A percentile compares a stretch with the other conserved stretches of the same genome.
phyloP scores from a whole-genome alignment of 2,888 invertebrate species.

The Leptura quadrifasciata region DNA sequence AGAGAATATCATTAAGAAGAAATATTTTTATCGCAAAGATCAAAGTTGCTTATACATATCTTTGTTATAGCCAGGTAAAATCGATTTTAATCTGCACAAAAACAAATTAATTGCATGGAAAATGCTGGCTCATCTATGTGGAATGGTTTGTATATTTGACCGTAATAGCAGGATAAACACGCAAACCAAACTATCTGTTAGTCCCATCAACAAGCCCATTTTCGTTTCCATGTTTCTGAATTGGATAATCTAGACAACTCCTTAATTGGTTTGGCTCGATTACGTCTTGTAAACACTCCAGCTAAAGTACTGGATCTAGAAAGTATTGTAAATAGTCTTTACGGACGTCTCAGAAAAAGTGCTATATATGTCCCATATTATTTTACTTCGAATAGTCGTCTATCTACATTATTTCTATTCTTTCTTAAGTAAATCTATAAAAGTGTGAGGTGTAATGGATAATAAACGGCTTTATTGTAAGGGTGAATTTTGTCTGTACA shows the following conservation, averaged over 20 bases:
- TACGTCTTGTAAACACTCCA: slow-evolving; percentile 37
- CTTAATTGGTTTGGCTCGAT: slow-evolving; percentile 40
- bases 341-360: neutral
- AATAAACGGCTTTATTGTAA: too few species aligned
- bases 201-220: slow-evolving; percentile 35
- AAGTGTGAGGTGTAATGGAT: too few species aligned
- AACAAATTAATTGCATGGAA: slow-evolving; percentile 16
- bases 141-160: slow-evolving; percentile 28
- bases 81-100: slow-evolving; percentile 2
- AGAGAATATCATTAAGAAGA: neutral
- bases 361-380: neutral
- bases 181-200: slow-evolving; percentile 44
- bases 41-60: too few species aligned
- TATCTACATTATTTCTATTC: neutral
- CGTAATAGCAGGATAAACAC: slow-evolving; percentile 33
- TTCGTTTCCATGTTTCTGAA: slow-evolving; percentile 37
- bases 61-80: neutral
- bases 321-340: neutral
- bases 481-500: too few species aligned
- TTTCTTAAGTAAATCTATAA: neutral
- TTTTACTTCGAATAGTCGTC: neutral
- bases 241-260: slow-evolving; percentile 43
- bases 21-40: too few species aligned
- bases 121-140: slow-evolving; percentile 3
- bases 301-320: slow-evolving; percentile 15